phyloP scores from a whole-genome alignment of 2,113 vertebrate genomes.

The Passer montanus region DNA sequence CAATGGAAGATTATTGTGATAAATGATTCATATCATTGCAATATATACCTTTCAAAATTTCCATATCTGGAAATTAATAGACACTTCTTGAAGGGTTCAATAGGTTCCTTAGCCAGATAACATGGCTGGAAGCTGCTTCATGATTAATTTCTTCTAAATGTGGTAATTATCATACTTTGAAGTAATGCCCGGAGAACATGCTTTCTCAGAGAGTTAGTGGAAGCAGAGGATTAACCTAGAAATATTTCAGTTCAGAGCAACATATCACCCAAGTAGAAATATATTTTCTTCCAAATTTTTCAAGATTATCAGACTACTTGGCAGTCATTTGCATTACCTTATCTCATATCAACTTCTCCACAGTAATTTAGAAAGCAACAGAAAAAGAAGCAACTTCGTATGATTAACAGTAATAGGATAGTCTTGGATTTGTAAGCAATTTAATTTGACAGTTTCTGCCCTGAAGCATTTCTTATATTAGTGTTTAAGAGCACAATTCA shows the following conservation, averaged over 20 bases:
- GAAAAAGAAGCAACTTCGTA: not conserved
- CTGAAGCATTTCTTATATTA: not conserved
- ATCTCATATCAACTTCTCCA: constrained; percentile 30
- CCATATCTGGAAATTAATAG: constrained; percentile 67
- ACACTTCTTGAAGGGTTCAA: constrained; percentile 57
- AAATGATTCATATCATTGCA: constrained; percentile 73
- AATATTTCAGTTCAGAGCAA: constrained; percentile 52
- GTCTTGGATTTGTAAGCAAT: not conserved
- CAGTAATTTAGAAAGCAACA: not conserved
- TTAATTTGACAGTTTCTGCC: not conserved
- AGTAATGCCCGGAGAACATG: constrained; percentile 63
- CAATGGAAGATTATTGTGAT: constrained; percentile 72
- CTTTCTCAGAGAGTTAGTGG: constrained; percentile 54
- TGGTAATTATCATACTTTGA: constrained; percentile 73
- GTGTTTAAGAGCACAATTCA: not conserved
- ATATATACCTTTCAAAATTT: constrained; percentile 65
- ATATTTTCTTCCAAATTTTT: constrained; percentile 28
- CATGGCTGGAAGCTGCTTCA: constrained; percentile 63
- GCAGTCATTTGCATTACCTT: constrained; percentile 32
- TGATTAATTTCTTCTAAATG: constrained; percentile 76
- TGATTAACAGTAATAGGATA: not conserved
- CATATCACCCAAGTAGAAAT: constrained; percentile 23
- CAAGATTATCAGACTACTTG: not conserved
- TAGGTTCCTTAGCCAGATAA: constrained; percentile 59
- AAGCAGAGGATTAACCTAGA: constrained; percentile 65